Evolutionary conservation across 2,113 vertebrate genomes (phyloP), one percentile per base, ranked within the genome.

Genomic region (Gavia stellata): DNA sequence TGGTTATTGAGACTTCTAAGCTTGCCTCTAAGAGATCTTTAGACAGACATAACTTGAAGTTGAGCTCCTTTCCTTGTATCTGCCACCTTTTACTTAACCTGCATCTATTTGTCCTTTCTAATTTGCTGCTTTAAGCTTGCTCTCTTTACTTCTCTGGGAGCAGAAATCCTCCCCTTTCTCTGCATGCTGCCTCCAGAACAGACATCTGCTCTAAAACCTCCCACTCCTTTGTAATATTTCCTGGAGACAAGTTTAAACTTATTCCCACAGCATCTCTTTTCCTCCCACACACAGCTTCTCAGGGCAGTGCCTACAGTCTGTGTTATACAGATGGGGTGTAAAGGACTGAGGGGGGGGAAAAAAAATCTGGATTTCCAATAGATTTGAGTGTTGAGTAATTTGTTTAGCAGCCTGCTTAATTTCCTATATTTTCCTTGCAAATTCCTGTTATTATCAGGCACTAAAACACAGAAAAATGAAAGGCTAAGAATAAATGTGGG

Each of bases 261-360:
- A 94, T 50, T 84, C 58, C 45, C 38, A 2, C 45, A 16, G 42
- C 34, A 0, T 14, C 50, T 72, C 44, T 44, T n/a, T n/a, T 53
- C 88, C 68, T 78, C 91, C 92, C 86, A 93, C 86, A 1, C 2
- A 0, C 52, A 55, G 40, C 28, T 79, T 86, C 81, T 20, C 80
- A 72, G 67, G 65, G 80, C 36, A 16, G 66, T 5, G 28, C 50
- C 56, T 33, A 3, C 25, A 36, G 6, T 26, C 33, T 49, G 34
- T 6, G 2, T 33, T 63, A 58, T 42, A 7, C 36, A 45, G 11
- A 3, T 20, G 31, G n/a, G n/a, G 18, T 5, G 4, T 7, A 17
- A 73, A 11, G 18, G 25, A 44, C 15, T 0, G 3, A 13, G 2
- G 2, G 9, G 6, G 6, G 3, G 1, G 7, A 8, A 13, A 19